Evolutionary conservation across 2,113 vertebrate genomes (phyloP).

Genomic region (Scartelaos histophorus): DNA sequence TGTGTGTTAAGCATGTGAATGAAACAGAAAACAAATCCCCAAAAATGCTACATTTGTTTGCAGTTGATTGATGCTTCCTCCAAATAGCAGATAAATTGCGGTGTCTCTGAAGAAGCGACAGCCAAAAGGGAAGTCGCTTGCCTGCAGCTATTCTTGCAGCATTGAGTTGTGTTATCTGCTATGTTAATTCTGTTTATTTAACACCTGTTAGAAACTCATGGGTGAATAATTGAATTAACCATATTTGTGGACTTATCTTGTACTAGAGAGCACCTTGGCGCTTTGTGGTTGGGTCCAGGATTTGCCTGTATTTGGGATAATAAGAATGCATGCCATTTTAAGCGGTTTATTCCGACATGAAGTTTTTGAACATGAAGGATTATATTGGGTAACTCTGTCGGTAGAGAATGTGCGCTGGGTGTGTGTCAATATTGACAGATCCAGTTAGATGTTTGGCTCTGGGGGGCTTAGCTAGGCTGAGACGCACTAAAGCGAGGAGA

Average conservation of each 20-base stretch:
- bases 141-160: neutral
- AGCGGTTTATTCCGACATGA: constrained; percentile 44
- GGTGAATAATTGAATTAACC: constrained; percentile 5
- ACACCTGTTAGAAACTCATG: neutral
- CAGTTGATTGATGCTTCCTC: neutral
- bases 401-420: constrained; percentile 45
- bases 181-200: neutral
- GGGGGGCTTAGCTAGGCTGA: constrained; percentile 58
- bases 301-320: constrained; percentile 27
- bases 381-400: constrained; percentile 39
- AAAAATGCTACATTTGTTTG: neutral
- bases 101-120: neutral
- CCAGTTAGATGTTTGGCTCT: constrained; percentile 65
- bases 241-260: neutral
- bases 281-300: constrained; percentile 13
- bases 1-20: no score
- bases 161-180: neutral
- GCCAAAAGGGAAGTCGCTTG: constrained; percentile 1
- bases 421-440: constrained; percentile 66
- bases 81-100: neutral
- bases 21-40: no score
- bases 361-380: constrained; percentile 52
- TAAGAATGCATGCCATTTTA: constrained; percentile 26
- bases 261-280: neutral
- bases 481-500: constrained; percentile 64